A percentile compares a stretch with the other conserved stretches of the same genome.
Conservation (phyloP, 2,888 invertebrate genomes). For the Eupithecia subumbrata region DNA sequence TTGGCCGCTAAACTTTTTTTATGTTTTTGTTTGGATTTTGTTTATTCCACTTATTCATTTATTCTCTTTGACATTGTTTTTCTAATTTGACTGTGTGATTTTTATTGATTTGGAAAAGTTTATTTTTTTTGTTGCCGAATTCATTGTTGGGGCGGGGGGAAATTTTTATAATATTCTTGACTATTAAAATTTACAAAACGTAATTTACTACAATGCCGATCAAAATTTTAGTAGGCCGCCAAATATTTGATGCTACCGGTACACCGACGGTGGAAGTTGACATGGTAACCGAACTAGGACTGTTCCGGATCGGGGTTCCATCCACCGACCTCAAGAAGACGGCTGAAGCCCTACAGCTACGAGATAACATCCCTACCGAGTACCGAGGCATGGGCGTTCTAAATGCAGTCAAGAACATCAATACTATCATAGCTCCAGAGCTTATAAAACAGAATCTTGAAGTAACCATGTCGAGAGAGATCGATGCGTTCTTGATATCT, state of each 20-base stretch:
- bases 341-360: constrained; percentile 96
- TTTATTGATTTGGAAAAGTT: not conserved
- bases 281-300: constrained; percentile 90
- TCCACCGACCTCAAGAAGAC: constrained; percentile 97
- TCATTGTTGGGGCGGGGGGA: not conserved
- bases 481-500: constrained; percentile 94
- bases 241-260: constrained; percentile 98
- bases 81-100: not conserved
- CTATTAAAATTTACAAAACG: not conserved
- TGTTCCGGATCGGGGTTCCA: constrained; percentile 97
- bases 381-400: constrained; percentile 97
- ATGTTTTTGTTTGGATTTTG: not conserved
- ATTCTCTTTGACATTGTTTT: not conserved
- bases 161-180: not conserved
- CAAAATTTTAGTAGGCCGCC: constrained; percentile 94
- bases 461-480: constrained; percentile 94
- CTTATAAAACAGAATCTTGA: constrained; percentile 91
- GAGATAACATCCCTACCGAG: constrained; percentile 93
- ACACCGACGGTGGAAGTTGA: constrained; percentile 99
- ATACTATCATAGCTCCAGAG: constrained; percentile 90
- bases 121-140: not conserved
- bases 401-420: constrained; percentile 96
- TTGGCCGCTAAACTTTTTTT: not conserved
- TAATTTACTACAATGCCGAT: constrained; percentile 89
- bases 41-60: not conserved